Base-by-base conservation (phyloP, 2,888 invertebrate species). In the Luffia ferchaultella region DNA sequence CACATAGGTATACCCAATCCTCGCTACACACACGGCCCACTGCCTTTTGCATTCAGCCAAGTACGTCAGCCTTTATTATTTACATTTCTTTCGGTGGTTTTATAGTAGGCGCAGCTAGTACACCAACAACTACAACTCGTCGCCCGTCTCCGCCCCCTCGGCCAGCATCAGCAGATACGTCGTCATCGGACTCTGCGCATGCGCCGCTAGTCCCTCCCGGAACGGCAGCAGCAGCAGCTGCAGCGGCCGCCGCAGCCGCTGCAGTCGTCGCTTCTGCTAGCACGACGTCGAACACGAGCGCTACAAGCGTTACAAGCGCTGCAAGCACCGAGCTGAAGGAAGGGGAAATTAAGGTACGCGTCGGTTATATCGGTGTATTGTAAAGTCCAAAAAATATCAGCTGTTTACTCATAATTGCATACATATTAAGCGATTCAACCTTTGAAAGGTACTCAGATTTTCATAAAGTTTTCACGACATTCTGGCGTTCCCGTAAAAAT, bases 111-210 rank as follows among this genome's bases (percentile, higher is more conserved):
- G 30, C 12, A 30, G 30, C 30, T 7, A 30, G 30, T 12, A 30
- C 3, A n/a, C n/a, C n/a, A n/a, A 12, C 30, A 12, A 30, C 5
- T 12, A 40, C 49, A 17, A 9, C 41, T 19, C 73, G 76, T 0
- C 67, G 72, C 1, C 59, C 73, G n/a, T 77, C 75, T 53, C 85
- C 76, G 42, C 85, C 76, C 55, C 75, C 79, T 53, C 69, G 80
- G 53, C 82, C 76, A 51, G 76, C 85, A 50, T 87, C 85, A 44
- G 84, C 85, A 41, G 87, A 87, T 66, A 86, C 87, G 17, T 85
- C 86, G 43, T 82, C 86, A 52, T 83, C 86, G 53, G 79, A 82
- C 72, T 76, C 80, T 1, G 74, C 82, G 57, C 80, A 80, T 62
- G 70, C 85, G 52, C 78, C 79, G 54, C 69, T 76, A 15, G 70